Conservation (phyloP, 1,140 invertebrate species). For the Drosophila littoralis region DNA sequence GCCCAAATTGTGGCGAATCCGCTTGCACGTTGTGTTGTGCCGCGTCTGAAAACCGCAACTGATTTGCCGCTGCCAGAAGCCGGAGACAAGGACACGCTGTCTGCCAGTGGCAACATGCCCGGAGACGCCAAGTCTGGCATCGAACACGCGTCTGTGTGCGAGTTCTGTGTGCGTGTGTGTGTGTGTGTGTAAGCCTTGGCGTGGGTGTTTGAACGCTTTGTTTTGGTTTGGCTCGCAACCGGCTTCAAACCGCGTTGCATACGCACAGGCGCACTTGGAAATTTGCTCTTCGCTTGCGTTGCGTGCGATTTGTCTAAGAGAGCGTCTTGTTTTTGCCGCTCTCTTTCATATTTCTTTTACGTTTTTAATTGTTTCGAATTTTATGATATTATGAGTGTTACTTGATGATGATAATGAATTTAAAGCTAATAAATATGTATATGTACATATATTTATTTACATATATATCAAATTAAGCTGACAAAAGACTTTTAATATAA, state of each 20-base stretch:
- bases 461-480: too few relatives aligned
- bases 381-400: not conserved
- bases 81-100: conserved; percentile 54
- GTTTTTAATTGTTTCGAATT: conserved; percentile 10
- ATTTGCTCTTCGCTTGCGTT: conserved; percentile 50
- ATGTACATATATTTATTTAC: too few relatives aligned
- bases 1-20: conserved; percentile 13
- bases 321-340: not conserved
- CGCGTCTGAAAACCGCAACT: conserved; percentile 78
- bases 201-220: conserved; percentile 48
- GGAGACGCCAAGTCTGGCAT: conserved; percentile 64
- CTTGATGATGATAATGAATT: too few relatives aligned
- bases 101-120: conserved; percentile 30
- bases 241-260: conserved; percentile 76
- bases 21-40: conserved; percentile 66
- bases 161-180: conserved; percentile 27
- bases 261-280: conserved; percentile 71
- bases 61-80: conserved; percentile 61
- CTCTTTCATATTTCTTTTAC: conserved; percentile 54
- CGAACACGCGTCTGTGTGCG: conserved; percentile 39
- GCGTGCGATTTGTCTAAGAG: conserved; percentile 40
- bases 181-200: conserved; percentile 1
- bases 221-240: conserved; percentile 70
- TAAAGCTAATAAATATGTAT: too few relatives aligned
- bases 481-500: too few relatives aligned